These are phyloP conservation scores for Urosaurus nigricauda DNA, from an alignment of 2,797 vertebrate genomes.

Conservation along the genomic window DNA sequence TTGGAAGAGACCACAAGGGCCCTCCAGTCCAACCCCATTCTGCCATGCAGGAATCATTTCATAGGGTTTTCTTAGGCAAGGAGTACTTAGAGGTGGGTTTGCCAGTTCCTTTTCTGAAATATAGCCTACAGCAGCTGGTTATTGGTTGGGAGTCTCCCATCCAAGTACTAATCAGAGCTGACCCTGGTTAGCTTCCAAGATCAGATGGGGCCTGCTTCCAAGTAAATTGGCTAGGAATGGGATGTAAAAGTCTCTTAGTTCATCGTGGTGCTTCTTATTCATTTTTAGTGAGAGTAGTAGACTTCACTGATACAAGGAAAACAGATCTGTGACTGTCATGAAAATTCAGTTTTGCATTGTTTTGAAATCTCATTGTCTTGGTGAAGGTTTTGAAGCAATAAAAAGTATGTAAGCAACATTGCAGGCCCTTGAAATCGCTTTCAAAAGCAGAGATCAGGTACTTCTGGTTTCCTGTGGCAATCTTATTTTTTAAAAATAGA, in stretches of 20 bases:
- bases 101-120: too few species aligned
- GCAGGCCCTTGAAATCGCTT: too few species aligned
- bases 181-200: too few species aligned
- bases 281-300: not conserved
- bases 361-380: not conserved
- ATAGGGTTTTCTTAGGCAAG: too few species aligned
- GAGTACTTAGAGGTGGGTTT: too few species aligned
- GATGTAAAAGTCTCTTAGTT: not conserved
- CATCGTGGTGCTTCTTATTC: not conserved
- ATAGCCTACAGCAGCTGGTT: too few species aligned
- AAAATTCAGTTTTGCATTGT: not conserved
- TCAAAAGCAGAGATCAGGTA: not conserved
- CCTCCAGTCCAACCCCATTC: too few species aligned
- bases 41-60: too few species aligned
- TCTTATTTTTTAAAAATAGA: not conserved
- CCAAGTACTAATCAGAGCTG: too few species aligned
- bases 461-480: not conserved
- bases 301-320: not conserved
- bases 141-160: too few species aligned
- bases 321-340: not conserved
- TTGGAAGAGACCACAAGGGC: too few species aligned
- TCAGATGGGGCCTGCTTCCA: not conserved
- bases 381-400: not conserved
- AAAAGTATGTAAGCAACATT: not conserved
- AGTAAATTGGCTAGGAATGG: not conserved